Conservation (phyloP, 2,888 invertebrate species). For the Scaptomyza cyrtandrae region DNA sequence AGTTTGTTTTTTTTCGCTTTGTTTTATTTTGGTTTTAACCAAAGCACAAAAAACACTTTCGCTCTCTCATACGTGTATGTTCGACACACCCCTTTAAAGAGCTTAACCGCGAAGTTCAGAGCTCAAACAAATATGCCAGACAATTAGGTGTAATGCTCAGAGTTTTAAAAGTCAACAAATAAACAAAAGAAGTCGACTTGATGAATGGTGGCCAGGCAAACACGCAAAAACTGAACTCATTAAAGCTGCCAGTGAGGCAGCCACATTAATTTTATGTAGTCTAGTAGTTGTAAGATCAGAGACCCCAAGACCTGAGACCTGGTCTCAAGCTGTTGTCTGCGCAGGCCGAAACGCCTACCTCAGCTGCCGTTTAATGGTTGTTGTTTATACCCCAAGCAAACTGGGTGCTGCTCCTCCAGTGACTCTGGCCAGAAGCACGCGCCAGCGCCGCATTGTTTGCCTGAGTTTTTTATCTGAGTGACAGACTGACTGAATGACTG, state of each 20-base stretch:
- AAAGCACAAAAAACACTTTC: constrained; percentile 67
- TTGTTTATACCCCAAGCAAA: constrained; percentile 7
- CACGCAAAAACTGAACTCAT: constrained; percentile 38
- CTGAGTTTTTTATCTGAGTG: constrained; percentile 13
- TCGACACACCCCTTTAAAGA: constrained; percentile 42
- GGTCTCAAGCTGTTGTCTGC: constrained; percentile 45
- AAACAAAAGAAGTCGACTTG: constrained; percentile 37
- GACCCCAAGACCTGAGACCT: constrained; percentile 20
- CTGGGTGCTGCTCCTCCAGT: constrained; percentile 43
- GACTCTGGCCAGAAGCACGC: constrained; percentile 62
- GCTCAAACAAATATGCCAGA: constrained; percentile 64
- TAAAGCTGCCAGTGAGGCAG: constrained; percentile 32
- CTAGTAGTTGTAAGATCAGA: constrained; percentile 33
- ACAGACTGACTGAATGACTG: constrained; percentile 44
- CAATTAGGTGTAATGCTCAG: constrained; percentile 58
- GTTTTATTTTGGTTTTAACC: background rate
- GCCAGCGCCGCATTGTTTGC: constrained; percentile 61
- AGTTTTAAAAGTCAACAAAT: constrained; percentile 58
- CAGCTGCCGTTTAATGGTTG: constrained; percentile 59
- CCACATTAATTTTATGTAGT: constrained; percentile 36
- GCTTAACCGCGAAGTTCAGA: constrained; percentile 42
- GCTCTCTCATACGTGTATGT: constrained; percentile 42
- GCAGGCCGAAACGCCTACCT: constrained; percentile 58
- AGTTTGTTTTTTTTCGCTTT: background rate
- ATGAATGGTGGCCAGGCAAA: constrained; percentile 39